Evolutionary conservation across 2,113 vertebrate species (phyloP), one percentile per base, ranked within the genome.

Genomic region (Poeciliopsis retropinna): DNA sequence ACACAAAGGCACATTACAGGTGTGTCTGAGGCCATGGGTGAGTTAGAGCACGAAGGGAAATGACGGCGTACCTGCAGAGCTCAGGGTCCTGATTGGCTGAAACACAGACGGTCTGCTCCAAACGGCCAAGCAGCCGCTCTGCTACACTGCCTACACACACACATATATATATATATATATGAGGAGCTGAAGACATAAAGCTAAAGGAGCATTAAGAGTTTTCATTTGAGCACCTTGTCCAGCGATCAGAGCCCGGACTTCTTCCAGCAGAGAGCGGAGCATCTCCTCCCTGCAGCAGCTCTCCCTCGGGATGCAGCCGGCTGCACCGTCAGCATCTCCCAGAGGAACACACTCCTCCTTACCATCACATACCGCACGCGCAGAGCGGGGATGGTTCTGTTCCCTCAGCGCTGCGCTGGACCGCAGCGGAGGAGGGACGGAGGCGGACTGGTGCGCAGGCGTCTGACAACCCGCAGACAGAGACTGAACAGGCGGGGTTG

Each of bases 211-310:
- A 7, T 2, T 54, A 22, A 67, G 19, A 28, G 1, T 1, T 15
- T 7, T 2, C 7, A 37, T 60, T 60, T 44, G 2, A 17, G 85
- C 90, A 98, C 98, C 97, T 93, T 95, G 93, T 76, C 95, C 94
- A 31, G 87, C 75, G 60, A 96, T 72, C 78, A 96, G 81, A 27
- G 94, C 87, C 84, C 94, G 95, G 73, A 99, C 95, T 76, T 98
- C 96, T 80, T 90, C 92, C 66, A 97, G 68, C 63, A 99, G 94
- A 75, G 93, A 92, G 41, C 92, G 95, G 11, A 95, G 34, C 0
- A 90, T 95, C 91, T 87, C 27, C 3, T 2, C 47, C 15, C 19
- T 25, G 28, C 32, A 17, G 11, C 15, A 17, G 14, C 2, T 0
- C 29, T n/a, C 0, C 76, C 51, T 47, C 14, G 1, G 0, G 3